Conservation (phyloP, 2,797 vertebrate genomes). For the Hozukius guyotensis region DNA sequence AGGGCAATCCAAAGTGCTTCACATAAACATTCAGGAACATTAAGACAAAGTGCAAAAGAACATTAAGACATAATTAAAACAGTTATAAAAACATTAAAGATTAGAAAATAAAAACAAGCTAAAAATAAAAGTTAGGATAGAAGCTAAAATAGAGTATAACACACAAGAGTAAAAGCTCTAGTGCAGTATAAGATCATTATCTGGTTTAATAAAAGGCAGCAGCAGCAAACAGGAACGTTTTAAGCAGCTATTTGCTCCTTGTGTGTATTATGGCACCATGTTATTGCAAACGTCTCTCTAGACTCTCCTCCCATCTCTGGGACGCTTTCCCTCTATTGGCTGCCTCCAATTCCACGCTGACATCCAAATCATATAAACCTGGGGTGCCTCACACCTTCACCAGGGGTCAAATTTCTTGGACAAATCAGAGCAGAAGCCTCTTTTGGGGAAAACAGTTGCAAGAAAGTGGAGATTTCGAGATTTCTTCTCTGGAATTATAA, state of each 20-base stretch:
- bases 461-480: slow-evolving; percentile 6
- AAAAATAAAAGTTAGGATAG: no score
- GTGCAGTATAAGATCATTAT: no score
- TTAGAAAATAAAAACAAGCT: no score
- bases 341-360: slow-evolving; percentile 46
- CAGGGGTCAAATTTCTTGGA: slow-evolving; percentile 67
- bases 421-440: slow-evolving; percentile 37
- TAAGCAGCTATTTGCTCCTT: not conserved
- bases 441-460: slow-evolving; percentile 1
- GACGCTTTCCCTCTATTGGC: slow-evolving; percentile 65
- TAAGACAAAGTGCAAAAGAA: no score
- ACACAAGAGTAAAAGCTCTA: no score
- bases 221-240: no score
- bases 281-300: slow-evolving; percentile 35
- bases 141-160: no score
- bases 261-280: slow-evolving; percentile 36
- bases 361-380: slow-evolving; percentile 72
- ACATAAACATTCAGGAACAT: no score
- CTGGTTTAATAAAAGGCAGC: no score
- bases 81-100: no score
- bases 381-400: slow-evolving; percentile 64
- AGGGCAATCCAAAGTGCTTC: no score
- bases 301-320: slow-evolving; percentile 71
- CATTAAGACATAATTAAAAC: no score
- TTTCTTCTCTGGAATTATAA: slow-evolving; percentile 34